A percentile compares a stretch with the other conserved stretches of the same genome.
These are phyloP conservation scores for Phanerotoma sp. DNA, from an alignment of 2,888 invertebrate species.

Conservation along the genomic window DNA sequence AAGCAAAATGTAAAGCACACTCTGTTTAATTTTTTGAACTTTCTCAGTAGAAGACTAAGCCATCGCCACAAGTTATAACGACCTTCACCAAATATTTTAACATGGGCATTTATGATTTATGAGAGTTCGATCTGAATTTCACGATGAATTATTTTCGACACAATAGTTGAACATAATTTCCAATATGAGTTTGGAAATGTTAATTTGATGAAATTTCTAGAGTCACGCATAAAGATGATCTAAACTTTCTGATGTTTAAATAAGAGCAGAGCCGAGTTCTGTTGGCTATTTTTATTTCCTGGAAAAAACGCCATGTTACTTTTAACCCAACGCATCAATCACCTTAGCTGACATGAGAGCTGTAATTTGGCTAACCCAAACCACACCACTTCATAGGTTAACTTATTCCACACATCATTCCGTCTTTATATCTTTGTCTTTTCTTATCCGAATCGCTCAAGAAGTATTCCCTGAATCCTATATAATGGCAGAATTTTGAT, in stretches of 20 bases:
- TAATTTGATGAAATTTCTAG: not conserved
- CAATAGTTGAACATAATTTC: not conserved
- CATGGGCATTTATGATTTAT: constrained; percentile 2
- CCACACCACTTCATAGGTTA: constrained; percentile 17
- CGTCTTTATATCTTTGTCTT: constrained; percentile 13
- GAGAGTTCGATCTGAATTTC: not conserved
- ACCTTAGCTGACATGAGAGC: constrained; percentile 54
- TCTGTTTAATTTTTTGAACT: constrained; percentile 5
- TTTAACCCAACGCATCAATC: constrained; percentile 50
- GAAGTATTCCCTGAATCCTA: constrained; percentile 37
- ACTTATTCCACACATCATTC: not conserved
- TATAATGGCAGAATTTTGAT: constrained; percentile 27
- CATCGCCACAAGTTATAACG: constrained; percentile 9
- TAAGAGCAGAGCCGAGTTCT: not conserved
- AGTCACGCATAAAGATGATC: not conserved
- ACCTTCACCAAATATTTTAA: not conserved
- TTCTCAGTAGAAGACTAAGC: not conserved
- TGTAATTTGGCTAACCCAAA: constrained; percentile 55
- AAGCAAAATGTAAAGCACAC: constrained; percentile 1
- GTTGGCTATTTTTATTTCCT: constrained; percentile 43
- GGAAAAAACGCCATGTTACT: constrained; percentile 44
- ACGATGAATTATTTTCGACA: not conserved
- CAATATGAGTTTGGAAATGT: not conserved
- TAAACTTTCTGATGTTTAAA: not conserved
- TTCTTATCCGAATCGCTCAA: constrained; percentile 40